A percentile compares a stretch with the other conserved stretches of the same genome.
phyloP scores from a whole-genome alignment of 23 tunicate genomes.

The Ascidia mentula region DNA sequence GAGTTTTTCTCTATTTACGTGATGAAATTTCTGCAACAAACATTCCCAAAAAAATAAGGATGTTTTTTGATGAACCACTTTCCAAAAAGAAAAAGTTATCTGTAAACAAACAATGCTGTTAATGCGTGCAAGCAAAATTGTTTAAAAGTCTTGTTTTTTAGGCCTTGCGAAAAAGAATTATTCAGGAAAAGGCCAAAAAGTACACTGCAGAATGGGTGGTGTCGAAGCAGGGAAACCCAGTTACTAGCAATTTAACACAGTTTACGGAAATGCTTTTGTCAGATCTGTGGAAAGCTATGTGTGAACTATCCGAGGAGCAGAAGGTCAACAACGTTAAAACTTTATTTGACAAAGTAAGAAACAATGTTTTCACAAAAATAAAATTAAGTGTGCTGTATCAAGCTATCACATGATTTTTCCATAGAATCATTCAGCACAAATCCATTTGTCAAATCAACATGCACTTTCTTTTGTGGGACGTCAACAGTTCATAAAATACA shows the following conservation, averaged over 20 bases:
- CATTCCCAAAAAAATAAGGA: background rate
- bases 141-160: too few relatives aligned
- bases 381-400: too few relatives aligned
- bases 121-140: too few relatives aligned
- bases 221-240: slow-evolving; percentile 3
- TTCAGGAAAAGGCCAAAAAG: too few relatives aligned
- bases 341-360: background rate
- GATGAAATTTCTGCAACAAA: background rate
- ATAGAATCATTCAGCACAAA: background rate
- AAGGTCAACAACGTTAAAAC: background rate
- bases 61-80: background rate
- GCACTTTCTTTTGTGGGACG: background rate
- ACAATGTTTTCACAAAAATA: background rate
- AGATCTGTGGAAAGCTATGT: slow-evolving; percentile 25
- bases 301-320: background rate
- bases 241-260: slow-evolving; percentile 1
- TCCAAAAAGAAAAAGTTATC: background rate
- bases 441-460: background rate
- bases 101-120: too few relatives aligned
- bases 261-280: slow-evolving; percentile 24
- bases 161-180: too few relatives aligned
- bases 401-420: background rate
- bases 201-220: background rate
- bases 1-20: background rate
- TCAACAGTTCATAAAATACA: background rate